A percentile compares a stretch with the other conserved stretches of the same genome.
Evolutionary conservation across 2,888 invertebrate genomes (phyloP).

Genomic region (Exocentrus adspersus): DNA sequence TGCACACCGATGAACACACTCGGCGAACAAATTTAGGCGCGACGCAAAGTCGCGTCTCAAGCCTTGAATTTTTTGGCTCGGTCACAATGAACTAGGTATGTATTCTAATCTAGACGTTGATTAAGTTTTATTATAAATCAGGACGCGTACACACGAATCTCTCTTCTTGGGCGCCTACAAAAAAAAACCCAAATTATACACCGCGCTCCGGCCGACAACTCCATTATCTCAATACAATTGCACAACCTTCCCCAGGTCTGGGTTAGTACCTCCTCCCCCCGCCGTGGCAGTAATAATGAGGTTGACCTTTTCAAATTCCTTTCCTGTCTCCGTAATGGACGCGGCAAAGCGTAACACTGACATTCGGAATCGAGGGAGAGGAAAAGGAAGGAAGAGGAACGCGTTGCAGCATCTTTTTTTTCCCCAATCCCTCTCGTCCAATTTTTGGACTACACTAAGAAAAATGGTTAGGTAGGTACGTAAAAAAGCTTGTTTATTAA

Average conservation of each 20-base stretch:
- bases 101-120: no score
- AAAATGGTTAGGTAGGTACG: no score
- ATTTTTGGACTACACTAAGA: no score
- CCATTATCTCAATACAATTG: neutral
- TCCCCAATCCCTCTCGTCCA: no score
- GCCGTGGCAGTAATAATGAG: neutral
- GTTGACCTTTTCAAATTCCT: constrained; percentile 1
- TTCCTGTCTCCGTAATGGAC: neutral
- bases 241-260: neutral
- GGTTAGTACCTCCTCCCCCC: no score
- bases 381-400: no score
- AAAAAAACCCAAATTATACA: neutral
- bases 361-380: neutral
- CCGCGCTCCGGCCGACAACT: neutral
- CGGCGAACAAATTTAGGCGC: no score
- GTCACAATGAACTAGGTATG: neutral
- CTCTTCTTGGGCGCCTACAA: no score
- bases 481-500: no score
- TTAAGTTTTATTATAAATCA: no score
- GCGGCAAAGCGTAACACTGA: neutral
- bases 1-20: no score
- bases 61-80: constrained; percentile 1
- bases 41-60: neutral
- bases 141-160: no score
- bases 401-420: neutral